Evolutionary conservation across 2,113 vertebrate species (phyloP).

Genomic region (Mobula birostris): DNA sequence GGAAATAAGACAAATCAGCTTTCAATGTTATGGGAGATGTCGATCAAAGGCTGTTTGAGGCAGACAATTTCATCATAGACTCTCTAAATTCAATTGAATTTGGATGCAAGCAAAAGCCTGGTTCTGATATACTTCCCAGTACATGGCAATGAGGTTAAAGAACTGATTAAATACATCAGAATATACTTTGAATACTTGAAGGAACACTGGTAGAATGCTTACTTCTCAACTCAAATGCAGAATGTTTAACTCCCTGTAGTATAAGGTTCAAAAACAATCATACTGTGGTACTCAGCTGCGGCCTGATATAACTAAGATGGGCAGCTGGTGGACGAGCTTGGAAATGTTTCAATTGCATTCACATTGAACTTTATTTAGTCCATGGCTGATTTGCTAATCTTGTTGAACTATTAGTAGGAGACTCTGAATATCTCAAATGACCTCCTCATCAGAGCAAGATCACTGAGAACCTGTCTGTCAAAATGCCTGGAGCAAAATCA

Average conservation of each 20-base stretch:
- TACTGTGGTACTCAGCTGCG: background rate
- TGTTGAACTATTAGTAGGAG: background rate
- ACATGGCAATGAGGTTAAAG: background rate
- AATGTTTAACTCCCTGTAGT: background rate
- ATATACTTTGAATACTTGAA: background rate
- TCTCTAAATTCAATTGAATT: background rate
- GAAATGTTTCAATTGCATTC: background rate
- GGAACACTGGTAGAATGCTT: background rate
- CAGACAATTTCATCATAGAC: background rate
- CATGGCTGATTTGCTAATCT: background rate
- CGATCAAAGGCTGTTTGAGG: background rate
- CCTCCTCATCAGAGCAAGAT: background rate
- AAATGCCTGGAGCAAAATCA: background rate
- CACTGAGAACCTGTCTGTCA: background rate
- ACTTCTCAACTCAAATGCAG: background rate
- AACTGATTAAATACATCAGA: background rate
- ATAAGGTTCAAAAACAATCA: constrained; percentile 29
- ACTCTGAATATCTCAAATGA: background rate
- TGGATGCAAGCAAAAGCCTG: background rate
- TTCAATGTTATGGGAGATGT: background rate
- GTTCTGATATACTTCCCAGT: background rate
- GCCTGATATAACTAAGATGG: background rate
- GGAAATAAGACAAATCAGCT: background rate
- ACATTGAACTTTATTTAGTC: constrained; percentile 14
- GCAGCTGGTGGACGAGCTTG: background rate